Percentiles rank a stretch among this genome's conserved stretches.
Conservation (phyloP, 2,113 vertebrate species). For the Phainopepla nitens region DNA sequence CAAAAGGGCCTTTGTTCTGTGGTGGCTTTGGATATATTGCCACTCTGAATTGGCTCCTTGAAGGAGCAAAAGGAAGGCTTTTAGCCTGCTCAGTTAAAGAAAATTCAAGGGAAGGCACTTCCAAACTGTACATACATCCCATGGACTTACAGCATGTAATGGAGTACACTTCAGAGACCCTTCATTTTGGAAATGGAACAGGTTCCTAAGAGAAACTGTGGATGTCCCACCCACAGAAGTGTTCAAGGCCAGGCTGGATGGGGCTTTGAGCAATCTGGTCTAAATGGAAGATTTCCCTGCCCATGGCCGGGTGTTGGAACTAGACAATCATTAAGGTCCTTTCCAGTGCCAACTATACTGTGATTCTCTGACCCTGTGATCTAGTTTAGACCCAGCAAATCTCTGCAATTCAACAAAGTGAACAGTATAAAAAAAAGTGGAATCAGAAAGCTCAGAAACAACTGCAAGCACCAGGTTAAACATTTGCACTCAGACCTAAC, state of each 20-base stretch:
- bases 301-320: neutral
- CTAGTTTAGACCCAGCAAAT: neutral
- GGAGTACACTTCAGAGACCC: neutral
- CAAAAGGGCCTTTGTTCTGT: neutral
- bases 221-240: neutral
- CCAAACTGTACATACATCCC: neutral
- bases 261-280: neutral
- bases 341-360: neutral
- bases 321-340: neutral
- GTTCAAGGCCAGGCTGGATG: neutral
- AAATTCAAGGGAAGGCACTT: neutral
- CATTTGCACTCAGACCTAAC: neutral
- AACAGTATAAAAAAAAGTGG: neutral
- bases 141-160: rapidly evolving
- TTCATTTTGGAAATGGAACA: neutral
- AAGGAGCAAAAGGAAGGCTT: neutral
- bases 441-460: neutral
- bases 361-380: neutral
- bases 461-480: neutral
- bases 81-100: neutral
- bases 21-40: neutral
- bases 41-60: neutral
- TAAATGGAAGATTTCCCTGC: neutral
- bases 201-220: neutral
- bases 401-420: neutral